phyloP scores from a whole-genome alignment of 2,113 vertebrate species.

The Hirundichthys speculiger region DNA sequence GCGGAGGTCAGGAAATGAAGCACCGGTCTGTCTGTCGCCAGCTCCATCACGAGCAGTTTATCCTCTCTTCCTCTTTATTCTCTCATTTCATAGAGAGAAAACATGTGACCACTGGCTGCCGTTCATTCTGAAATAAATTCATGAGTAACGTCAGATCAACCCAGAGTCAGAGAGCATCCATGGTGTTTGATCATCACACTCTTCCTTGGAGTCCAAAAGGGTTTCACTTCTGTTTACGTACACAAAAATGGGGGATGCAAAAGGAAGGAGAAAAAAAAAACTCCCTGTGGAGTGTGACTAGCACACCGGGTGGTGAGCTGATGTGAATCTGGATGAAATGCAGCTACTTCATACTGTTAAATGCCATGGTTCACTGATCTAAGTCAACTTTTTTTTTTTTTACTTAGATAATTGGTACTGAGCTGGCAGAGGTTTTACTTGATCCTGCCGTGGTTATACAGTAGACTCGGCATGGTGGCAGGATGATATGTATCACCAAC shows the following conservation, averaged over 20 bases:
- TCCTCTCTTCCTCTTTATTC: constrained; percentile 32
- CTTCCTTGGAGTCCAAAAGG: constrained; percentile 53
- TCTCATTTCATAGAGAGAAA: constrained; percentile 39
- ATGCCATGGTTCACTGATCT: constrained; percentile 27
- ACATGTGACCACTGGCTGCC: constrained; percentile 48
- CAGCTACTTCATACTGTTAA: constrained; percentile 21
- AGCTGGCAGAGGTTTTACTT: constrained; percentile 16
- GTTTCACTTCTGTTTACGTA: constrained; percentile 65
- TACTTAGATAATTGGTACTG: constrained; percentile 18
- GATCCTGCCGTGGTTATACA: constrained; percentile 6
- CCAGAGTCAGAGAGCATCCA: constrained; percentile 55
- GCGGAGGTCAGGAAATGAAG: constrained; percentile 1
- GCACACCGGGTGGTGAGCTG: constrained; percentile 48
- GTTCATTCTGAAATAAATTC: constrained; percentile 30
- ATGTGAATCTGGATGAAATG: constrained; percentile 55
- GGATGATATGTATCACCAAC: constrained; percentile 9
- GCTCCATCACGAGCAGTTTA: no score
- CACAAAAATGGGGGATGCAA: constrained; percentile 56
- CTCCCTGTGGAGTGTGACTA: constrained; percentile 48
- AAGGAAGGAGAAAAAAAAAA: constrained; percentile 45
- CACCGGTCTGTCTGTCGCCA: no score
- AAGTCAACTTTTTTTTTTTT: background rate
- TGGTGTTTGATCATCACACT: constrained; percentile 57
- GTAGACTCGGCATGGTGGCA: background rate
- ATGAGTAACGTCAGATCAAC: constrained; percentile 49